phyloP scores from a whole-genome alignment of 2,888 invertebrate genomes.

The Habroteleia sp. region DNA sequence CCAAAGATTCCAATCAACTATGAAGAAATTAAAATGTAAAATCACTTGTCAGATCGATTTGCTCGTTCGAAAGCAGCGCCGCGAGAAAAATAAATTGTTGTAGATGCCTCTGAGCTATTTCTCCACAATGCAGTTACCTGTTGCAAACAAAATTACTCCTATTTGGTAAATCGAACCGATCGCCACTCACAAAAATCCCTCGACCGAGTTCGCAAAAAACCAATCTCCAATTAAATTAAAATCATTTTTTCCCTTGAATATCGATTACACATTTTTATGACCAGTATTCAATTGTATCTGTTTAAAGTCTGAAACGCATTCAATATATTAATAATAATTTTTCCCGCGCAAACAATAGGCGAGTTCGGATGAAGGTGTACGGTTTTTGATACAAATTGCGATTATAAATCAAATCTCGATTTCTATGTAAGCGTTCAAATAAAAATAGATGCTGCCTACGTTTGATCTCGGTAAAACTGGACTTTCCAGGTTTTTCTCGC shows the following conservation, averaged over 20 bases:
- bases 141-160: too few species aligned
- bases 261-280: background rate
- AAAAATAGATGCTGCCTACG: slow-evolving; percentile 24
- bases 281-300: too few species aligned
- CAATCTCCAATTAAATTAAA: too few species aligned
- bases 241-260: too few species aligned
- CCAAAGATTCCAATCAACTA: slow-evolving; percentile 5
- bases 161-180: too few species aligned
- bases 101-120: slow-evolving; percentile 9
- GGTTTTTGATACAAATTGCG: slow-evolving; percentile 18
- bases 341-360: slow-evolving; percentile 2
- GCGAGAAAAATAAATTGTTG: background rate
- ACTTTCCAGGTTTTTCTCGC: slow-evolving; percentile 46
- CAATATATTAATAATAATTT: too few species aligned
- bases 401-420: slow-evolving; percentile 15
- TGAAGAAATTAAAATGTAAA: slow-evolving; percentile 13
- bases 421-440: slow-evolving; percentile 25
- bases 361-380: background rate
- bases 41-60: slow-evolving; percentile 6
- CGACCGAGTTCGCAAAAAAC: too few species aligned
- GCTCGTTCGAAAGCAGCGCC: slow-evolving; percentile 5
- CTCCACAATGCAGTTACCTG: background rate
- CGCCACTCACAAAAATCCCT: too few species aligned
- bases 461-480: slow-evolving; percentile 32
- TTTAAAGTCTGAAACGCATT: too few species aligned